Evolutionary conservation across 2,113 vertebrate genomes (phyloP).

Genomic region (Ceyx margarethae): DNA sequence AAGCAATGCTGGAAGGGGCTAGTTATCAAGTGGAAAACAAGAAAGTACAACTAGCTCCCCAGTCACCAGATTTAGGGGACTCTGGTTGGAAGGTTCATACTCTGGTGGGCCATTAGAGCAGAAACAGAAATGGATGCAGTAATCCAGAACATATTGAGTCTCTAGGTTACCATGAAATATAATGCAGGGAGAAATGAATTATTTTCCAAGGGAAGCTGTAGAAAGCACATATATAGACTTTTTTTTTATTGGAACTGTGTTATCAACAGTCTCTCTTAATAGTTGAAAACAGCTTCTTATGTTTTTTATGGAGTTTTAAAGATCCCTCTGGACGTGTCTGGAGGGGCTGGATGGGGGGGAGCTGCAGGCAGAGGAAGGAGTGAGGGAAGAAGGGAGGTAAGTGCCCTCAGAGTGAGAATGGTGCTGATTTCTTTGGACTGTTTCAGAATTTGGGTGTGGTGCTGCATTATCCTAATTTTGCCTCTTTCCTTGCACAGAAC

Average conservation of each 20-base stretch:
- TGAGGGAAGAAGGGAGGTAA: not conserved
- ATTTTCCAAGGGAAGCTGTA: slow-evolving; percentile 69
- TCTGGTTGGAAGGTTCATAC: slow-evolving; percentile 70
- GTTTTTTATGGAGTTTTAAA: slow-evolving; percentile 73
- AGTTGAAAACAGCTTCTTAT: slow-evolving; percentile 69
- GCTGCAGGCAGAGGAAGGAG: not conserved
- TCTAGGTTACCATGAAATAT: slow-evolving; percentile 76
- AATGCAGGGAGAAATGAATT: slow-evolving; percentile 74
- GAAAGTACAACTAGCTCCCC: slow-evolving; percentile 68
- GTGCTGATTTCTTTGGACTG: not conserved
- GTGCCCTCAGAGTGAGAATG: rapidly evolving
- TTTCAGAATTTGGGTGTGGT: not conserved
- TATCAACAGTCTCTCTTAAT: slow-evolving; percentile 72
- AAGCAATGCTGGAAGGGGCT: slow-evolving; percentile 74
- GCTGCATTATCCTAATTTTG: not conserved
- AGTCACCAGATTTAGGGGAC: slow-evolving; percentile 71
- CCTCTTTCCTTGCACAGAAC: not conserved
- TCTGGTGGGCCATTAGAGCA: slow-evolving; percentile 68
- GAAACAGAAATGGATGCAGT: slow-evolving; percentile 75
- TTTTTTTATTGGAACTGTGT: slow-evolving; percentile 72
- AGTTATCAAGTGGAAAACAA: slow-evolving; percentile 76
- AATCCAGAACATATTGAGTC: slow-evolving; percentile 76
- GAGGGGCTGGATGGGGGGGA: not conserved
- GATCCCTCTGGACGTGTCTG: slow-evolving; percentile 35
- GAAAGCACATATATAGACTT: slow-evolving; percentile 66